Base-by-base conservation (phyloP, 1,140 invertebrate species). In the Bombus waltoni region DNA sequence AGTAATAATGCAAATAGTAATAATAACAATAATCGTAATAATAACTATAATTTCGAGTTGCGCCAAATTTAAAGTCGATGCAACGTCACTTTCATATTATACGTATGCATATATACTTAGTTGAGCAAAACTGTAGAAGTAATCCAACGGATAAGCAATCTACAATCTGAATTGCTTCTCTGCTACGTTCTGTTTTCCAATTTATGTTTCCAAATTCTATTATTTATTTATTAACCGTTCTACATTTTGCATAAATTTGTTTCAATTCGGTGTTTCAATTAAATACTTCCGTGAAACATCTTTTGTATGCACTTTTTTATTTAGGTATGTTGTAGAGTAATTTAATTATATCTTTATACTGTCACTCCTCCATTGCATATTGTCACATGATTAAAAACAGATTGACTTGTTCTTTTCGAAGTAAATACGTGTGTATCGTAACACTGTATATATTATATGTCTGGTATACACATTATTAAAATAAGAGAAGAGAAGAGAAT, bases 1-100 rank as follows among this genome's bases (percentile, higher is more conserved):
- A n/a, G 22, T 59, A 78, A 71, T 66, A 78, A 57, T 40, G 38
- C 38, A 38, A 35, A 71, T 59, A 18, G 74, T 38, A 44, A 78
- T 77, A 42, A 35, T 59, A 84, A 84, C 65, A 57, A 77, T 77
- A 70, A 42, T 38, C 44, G 44, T 70, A 57, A 83, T n/a, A 57
- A 53, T 77, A 74, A 73, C 53, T 65, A 40, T 3, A 44, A n/a
- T 38, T 25, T 32, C 4, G 9, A 71, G 32, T 35, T 57, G 71
- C 13, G 25, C 25, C 28, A 35, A 77, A 77, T 68, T 77, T 40
- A 59, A 57, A 57, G 32, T 42, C 10, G 32, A 53, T 5, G 47
- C 47, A 22, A 53, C 18, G 18, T 53, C 47, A 22, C 47, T 53
- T 53, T 22, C 47, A 53, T 53, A 22, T 53, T 53, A 53, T 53